Base-by-base conservation (phyloP, 2,797 vertebrate genomes). In the Denticeps clupeoides region DNA sequence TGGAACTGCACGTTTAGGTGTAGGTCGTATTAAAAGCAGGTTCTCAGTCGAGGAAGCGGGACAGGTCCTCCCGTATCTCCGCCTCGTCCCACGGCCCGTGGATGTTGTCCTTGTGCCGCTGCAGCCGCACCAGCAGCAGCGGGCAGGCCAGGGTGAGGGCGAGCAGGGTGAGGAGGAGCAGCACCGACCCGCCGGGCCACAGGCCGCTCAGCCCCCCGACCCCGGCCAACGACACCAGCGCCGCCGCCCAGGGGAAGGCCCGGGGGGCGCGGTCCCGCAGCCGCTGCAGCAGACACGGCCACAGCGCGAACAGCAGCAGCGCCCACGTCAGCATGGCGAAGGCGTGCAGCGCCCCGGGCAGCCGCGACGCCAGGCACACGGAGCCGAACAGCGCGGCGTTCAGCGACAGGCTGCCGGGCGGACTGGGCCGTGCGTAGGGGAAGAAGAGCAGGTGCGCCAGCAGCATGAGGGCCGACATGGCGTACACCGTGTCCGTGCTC, bases 71-170 rank as follows among this genome's bases (percentile, higher is more conserved):
- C 2, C 83, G 89, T 65, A 99, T 99, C 71, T 94, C 92, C 0
- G 95, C 95, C 71, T 99, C 95, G 1, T 99, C 95, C 95, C 95
- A 99, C 0, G 95, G 94, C 5, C 95, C 95, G 0, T 97, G 89
- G 60, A 99, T 99, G 67, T 97, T 99, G 77, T 99, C 91, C 66
- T 99, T 98, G 66, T 91, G 88, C 54, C 85, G 84, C 72, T 99
- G 95, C 18, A 97, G 72, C 38, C 71, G 68, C 44, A 97, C 82
- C 23, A 99, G 86, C 58, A 88, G 83, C 62, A 89, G 80, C 6
- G 95, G 95, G 58, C 91, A 97, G 45, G 93, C 71, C 32, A 91
- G 77, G 0, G 87, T 88, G 22, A 97, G 63, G 5, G 81, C 65
- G 1, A 85, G 55, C 24, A 97, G 75, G 15, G 86, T 79, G 2